phyloP scores from a whole-genome alignment of 2,113 vertebrate species.

The Fulmarus glacialis region DNA sequence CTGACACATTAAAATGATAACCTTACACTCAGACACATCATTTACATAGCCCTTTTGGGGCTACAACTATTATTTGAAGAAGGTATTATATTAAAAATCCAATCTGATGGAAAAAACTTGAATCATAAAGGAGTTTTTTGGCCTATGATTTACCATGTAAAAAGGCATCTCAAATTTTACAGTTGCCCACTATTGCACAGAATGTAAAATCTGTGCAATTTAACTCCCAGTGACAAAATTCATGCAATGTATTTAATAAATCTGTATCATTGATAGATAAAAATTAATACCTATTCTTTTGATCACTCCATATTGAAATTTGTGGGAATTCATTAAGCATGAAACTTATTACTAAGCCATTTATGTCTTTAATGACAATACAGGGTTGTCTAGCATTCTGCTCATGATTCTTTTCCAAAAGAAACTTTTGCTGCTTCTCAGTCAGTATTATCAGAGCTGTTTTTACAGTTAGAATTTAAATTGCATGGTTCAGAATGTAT shows the following conservation, averaged over 20 bases:
- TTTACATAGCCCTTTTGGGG: background rate
- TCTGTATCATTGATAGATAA: background rate
- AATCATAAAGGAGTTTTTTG: background rate
- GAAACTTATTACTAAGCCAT: background rate
- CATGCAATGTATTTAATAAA: background rate
- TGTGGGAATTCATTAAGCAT: background rate
- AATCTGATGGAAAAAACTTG: background rate
- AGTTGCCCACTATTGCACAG: background rate
- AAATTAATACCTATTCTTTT: background rate
- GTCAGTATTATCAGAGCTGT: conserved; percentile 40
- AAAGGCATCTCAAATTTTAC: background rate
- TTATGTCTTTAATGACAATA: background rate
- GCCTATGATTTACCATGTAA: background rate
- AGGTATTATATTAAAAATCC: background rate
- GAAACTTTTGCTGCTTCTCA: conserved; percentile 45
- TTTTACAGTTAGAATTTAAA: conserved; percentile 66
- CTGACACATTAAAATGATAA: background rate
- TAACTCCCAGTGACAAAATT: background rate
- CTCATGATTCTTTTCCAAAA: conserved; percentile 35
- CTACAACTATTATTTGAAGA: background rate
- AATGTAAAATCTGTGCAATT: background rate
- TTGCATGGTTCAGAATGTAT: conserved; percentile 52
- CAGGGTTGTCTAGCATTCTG: background rate
- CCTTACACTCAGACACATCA: background rate
- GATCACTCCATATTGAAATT: background rate